These are phyloP conservation scores for Sphaerophoria rueppellii DNA, from an alignment of 2,888 invertebrate species.

Conservation along the genomic window DNA sequence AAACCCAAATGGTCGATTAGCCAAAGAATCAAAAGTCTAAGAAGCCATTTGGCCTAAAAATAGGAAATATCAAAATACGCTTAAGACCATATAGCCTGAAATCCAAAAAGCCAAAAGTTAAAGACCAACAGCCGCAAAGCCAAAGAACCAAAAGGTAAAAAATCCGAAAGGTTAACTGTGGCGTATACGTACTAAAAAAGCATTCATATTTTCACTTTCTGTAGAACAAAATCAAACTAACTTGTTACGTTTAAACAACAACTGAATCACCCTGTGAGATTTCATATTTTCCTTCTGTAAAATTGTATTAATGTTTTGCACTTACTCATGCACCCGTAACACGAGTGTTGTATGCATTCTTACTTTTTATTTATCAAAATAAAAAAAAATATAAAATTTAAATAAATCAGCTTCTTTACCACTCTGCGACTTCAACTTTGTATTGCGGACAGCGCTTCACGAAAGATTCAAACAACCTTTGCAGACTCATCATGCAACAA, in stretches of 20 bases:
- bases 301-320: constrained; percentile 66
- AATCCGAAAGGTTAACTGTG: not conserved
- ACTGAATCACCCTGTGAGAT: not conserved
- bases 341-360: constrained; percentile 59
- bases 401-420: constrained; percentile 69
- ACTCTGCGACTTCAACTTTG: constrained; percentile 52
- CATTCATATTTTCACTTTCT: no score
- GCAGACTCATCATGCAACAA: constrained; percentile 66
- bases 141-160: no score
- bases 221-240: no score
- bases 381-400: constrained; percentile 40
- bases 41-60: no score
- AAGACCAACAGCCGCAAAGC: no score
- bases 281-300: constrained; percentile 9
- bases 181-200: not conserved
- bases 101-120: no score
- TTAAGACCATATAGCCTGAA: no score
- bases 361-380: constrained; percentile 36
- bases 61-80: no score
- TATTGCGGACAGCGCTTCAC: constrained; percentile 7
- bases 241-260: no score
- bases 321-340: constrained; percentile 70
- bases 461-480: constrained; percentile 8
- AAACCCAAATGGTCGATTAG: no score
- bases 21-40: no score